A percentile compares a stretch with the other conserved stretches of the same genome.
phyloP scores from a whole-genome alignment of 2,797 vertebrate species.

The Schizopygopsis malacanthus region DNA sequence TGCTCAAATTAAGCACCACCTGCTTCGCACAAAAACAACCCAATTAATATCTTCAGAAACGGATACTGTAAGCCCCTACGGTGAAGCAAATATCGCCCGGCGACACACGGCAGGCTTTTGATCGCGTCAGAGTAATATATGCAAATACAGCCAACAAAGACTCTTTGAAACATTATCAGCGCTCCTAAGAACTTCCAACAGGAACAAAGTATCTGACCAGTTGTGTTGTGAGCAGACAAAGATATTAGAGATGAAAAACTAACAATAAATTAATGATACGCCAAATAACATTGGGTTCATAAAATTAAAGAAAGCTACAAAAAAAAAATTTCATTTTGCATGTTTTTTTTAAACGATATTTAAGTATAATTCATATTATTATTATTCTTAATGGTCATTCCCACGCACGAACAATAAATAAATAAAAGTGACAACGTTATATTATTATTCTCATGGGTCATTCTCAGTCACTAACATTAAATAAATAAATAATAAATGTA shows the following conservation, averaged over 20 bases:
- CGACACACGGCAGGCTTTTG: slow-evolving; percentile 45
- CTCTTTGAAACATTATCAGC: slow-evolving; percentile 63
- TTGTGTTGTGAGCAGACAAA: not conserved
- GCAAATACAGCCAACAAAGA: slow-evolving; percentile 63
- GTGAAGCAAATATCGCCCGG: slow-evolving; percentile 25
- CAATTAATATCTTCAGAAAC: slow-evolving; percentile 70
- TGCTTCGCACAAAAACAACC: slow-evolving; percentile 65
- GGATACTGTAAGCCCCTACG: slow-evolving; percentile 18
- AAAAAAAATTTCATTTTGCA: not conserved
- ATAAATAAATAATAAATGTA: not conserved
- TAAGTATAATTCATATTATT: not conserved
- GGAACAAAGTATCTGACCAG: not conserved
- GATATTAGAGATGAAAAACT: not conserved
- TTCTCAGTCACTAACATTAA: not conserved
- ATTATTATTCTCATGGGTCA: not conserved
- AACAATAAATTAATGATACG: not conserved
- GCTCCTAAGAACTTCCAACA: slow-evolving; percentile 59
- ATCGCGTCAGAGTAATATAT: slow-evolving; percentile 61
- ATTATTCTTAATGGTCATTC: not conserved
- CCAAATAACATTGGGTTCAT: not conserved
- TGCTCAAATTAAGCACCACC: slow-evolving; percentile 57
- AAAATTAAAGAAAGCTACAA: not conserved
- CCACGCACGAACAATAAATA: too few species aligned
- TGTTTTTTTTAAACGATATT: not conserved
- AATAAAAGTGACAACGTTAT: not conserved